These are phyloP conservation scores for Coendou prehensilis DNA, from an alignment of 2,797 vertebrate genomes.

Conservation along the genomic window DNA sequence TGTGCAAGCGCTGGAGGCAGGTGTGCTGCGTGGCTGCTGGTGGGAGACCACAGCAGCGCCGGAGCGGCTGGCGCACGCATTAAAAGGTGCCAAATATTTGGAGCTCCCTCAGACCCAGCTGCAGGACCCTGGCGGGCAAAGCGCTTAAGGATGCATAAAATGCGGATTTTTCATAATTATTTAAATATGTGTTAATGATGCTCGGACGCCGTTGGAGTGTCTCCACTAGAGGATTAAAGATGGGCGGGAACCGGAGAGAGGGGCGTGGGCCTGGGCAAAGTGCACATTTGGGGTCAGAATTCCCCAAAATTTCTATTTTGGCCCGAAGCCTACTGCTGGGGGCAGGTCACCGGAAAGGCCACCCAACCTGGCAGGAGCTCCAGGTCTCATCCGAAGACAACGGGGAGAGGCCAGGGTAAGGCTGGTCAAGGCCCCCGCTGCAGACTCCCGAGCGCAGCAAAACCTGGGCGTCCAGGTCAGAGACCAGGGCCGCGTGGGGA, in stretches of 20 bases:
- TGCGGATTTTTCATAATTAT: slow-evolving; percentile 80
- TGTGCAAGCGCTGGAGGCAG: slow-evolving; percentile 67
- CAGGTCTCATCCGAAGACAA: neutral
- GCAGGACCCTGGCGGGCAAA: slow-evolving; percentile 77
- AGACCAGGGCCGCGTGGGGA: rapidly evolving
- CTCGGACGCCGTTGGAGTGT: neutral
- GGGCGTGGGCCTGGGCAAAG: neutral
- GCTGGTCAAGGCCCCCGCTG: neutral
- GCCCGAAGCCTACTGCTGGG: neutral
- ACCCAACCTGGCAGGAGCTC: neutral
- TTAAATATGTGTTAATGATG: slow-evolving; percentile 85
- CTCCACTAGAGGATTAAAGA: slow-evolving; percentile 59
- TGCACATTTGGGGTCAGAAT: neutral
- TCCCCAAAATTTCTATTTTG: neutral
- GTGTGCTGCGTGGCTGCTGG: slow-evolving; percentile 27
- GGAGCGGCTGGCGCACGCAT: neutral
- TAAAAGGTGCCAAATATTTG: slow-evolving; percentile 79
- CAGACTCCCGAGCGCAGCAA: rapidly evolving
- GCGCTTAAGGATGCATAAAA: slow-evolving; percentile 86
- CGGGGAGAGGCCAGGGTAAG: neutral
- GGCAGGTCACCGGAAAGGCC: neutral
- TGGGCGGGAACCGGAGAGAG: slow-evolving; percentile 54
- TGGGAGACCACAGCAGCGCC: slow-evolving; percentile 24
- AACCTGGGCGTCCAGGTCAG: neutral
- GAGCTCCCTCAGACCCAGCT: slow-evolving; percentile 76